A percentile compares a stretch with the other conserved stretches of the same genome.
phyloP scores from a whole-genome alignment of 2,888 invertebrate genomes.

The Neoascia interrupta region DNA sequence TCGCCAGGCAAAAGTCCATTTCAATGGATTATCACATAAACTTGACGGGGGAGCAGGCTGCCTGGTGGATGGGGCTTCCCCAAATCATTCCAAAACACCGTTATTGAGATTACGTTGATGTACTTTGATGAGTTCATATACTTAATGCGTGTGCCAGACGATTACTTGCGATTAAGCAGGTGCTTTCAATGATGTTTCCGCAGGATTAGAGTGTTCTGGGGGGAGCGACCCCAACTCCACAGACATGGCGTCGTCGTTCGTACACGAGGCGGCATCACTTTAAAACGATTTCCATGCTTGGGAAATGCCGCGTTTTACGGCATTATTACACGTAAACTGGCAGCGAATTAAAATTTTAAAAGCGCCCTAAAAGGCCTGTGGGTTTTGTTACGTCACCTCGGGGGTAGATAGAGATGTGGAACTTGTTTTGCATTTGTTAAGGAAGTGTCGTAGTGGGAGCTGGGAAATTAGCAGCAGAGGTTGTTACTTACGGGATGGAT shows the following conservation, averaged over 20 bases:
- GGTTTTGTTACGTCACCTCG: neutral
- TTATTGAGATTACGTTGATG: constrained; percentile 68
- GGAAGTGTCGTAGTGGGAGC: constrained; percentile 28
- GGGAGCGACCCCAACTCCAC: no score
- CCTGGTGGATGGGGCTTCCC: constrained; percentile 1
- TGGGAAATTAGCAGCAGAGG: constrained; percentile 31
- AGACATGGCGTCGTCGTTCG: neutral
- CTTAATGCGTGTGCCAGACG: constrained; percentile 68
- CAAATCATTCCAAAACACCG: constrained; percentile 38
- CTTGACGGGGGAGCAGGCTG: constrained; percentile 8
- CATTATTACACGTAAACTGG: constrained; percentile 50
- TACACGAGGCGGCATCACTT: constrained; percentile 26
- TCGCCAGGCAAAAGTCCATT: constrained; percentile 62
- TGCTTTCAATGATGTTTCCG: constrained; percentile 69
- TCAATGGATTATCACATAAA: constrained; percentile 63
- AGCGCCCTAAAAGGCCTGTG: constrained; percentile 41
- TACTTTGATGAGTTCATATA: constrained; percentile 65
- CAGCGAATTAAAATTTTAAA: constrained; percentile 65
- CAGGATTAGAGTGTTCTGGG: constrained; percentile 46
- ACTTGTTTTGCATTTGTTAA: constrained; percentile 27
- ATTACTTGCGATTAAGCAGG: constrained; percentile 69
- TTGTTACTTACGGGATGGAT: constrained; percentile 20
- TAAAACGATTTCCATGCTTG: constrained; percentile 44
- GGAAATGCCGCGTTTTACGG: constrained; percentile 46
- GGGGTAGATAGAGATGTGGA: neutral